Base-by-base conservation (phyloP, 1,140 invertebrate genomes). In the Halotydeus destructor region DNA sequence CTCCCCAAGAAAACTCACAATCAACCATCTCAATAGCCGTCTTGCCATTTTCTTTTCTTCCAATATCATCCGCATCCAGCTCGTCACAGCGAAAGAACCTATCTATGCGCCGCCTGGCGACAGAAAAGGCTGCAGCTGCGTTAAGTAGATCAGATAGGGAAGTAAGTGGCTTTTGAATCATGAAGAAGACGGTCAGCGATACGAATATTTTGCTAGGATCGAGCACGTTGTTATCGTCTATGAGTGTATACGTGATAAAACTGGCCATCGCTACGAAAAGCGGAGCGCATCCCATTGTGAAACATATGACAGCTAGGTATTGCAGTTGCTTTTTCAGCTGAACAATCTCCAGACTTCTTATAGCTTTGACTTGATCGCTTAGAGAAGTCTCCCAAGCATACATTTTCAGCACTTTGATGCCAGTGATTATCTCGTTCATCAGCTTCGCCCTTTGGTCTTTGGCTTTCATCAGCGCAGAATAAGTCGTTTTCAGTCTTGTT, bases 41-140 rank as follows among this genome's bases (percentile, higher is more conserved):
- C 16, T 26, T 27, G 50, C 35, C 52, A 34, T 27, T 22, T 14
- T 52, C 32, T 41, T 57, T 51, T 16, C 18, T 9, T 46, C 24
- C 9, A 48, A 26, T 11, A 49, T 38, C 9, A 46, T 46, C 11
- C 49, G 40, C 14, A 33, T 32, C 3, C 33, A 52, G 34, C 40
- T 52, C 50, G 18, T 52, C 52, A 24, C 52, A 67, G 57, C 24
- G 55, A 43, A 49, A n/a, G 52, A 41, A 39, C 55, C 53, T 3
- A 89, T 78, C 1, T 97, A 60, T 0, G 89, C 91, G 65, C 94
- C 97, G 1, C 98, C 60, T 3, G 97, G 89, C 91, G 91, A 98
- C 2, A 93, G 93, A 60, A 97, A 91, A 1, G 85, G 79, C 65
- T 99, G 98, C 32, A 98, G 62, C 2, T 93, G 93, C 31, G 72